These are phyloP conservation scores for Herminia tarsipennalis DNA, from an alignment of 2,888 invertebrate genomes.

Conservation along the genomic window DNA sequence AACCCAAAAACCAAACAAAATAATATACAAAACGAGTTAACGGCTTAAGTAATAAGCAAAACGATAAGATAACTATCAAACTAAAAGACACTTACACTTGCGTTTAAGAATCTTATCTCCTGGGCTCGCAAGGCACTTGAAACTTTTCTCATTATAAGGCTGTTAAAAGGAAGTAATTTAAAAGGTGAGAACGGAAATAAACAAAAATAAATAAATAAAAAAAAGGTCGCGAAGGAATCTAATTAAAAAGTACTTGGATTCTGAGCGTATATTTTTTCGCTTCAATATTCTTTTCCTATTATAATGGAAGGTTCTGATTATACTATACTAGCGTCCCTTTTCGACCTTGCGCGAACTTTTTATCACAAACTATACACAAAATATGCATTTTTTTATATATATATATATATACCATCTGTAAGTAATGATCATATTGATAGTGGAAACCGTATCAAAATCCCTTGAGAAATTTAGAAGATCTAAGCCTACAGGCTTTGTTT, in stretches of 20 bases:
- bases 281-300: conserved; percentile 38
- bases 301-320: conserved; percentile 18
- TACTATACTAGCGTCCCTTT: not conserved
- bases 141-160: conserved; percentile 71
- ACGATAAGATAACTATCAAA: conserved; percentile 30
- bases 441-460: too few species aligned
- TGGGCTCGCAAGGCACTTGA: conserved; percentile 35
- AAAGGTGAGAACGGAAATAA: conserved; percentile 58
- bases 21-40: too few species aligned
- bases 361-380: not conserved
- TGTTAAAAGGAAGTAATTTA: conserved; percentile 58
- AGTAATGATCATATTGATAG: too few species aligned
- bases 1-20: too few species aligned
- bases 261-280: conserved; percentile 45
- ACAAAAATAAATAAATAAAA: conserved; percentile 52
- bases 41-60: not conserved
- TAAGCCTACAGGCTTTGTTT: too few species aligned
- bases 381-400: too few species aligned
- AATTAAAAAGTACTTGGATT: conserved; percentile 65
- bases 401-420: too few species aligned
- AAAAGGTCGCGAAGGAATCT: conserved; percentile 57
- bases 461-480: too few species aligned
- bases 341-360: not conserved
- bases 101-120: conserved; percentile 46
- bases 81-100: conserved; percentile 33